Conservation (phyloP, 2,797 vertebrate species). For the Mallotus villosus region DNA sequence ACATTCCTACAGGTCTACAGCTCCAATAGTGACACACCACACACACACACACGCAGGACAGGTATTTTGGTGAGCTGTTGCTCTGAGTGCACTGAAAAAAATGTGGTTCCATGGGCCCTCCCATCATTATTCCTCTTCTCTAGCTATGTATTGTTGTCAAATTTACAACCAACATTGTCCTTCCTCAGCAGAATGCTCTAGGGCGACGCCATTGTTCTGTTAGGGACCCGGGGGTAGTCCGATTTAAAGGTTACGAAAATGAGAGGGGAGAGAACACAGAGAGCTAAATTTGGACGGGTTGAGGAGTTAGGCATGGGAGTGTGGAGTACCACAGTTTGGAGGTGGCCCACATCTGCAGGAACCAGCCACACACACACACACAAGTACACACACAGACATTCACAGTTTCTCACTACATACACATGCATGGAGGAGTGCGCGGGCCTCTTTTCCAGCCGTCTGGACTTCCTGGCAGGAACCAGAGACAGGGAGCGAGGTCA, state of each 20-base stretch:
- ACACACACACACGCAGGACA: background rate
- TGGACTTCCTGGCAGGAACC: slow-evolving; percentile 43
- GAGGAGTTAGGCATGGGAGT: background rate
- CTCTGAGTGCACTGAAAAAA: background rate
- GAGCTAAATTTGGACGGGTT: slow-evolving; percentile 12
- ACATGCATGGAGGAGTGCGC: background rate
- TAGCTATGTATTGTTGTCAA: background rate
- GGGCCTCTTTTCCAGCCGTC: background rate
- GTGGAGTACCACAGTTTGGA: background rate
- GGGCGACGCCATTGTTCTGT: background rate
- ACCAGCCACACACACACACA: background rate
- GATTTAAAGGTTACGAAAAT: slow-evolving; percentile 9
- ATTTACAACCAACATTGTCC: background rate
- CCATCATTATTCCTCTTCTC: background rate
- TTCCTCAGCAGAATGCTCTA: background rate
- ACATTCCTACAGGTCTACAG: slow-evolving; percentile 4
- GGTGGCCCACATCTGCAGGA: slow-evolving; percentile 7
- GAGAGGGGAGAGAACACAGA: background rate
- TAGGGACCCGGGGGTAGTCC: background rate
- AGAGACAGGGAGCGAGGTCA: slow-evolving; percentile 43
- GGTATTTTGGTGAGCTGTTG: background rate
- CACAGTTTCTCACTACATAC: background rate
- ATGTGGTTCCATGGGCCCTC: background rate
- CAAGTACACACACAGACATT: background rate
- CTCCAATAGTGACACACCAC: background rate